Evolutionary conservation across 2,797 vertebrate species (phyloP), one percentile per base, ranked within the genome.

Genomic region (Pachyuromys duprasi): DNA sequence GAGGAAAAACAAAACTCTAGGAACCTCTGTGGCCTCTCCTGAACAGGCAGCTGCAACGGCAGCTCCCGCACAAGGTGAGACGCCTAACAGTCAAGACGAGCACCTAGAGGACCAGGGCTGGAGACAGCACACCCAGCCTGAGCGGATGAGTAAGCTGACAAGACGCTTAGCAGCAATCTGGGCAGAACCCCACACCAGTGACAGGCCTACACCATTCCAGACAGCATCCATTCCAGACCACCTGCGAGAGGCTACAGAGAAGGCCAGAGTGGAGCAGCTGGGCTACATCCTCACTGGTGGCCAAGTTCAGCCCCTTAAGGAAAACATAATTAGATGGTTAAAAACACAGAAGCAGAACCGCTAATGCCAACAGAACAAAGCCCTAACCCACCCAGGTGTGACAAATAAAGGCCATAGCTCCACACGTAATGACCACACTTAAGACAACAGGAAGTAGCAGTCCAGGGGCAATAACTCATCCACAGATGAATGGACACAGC

Each of bases 21-120:
- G 65, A 67, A 22, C 7, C 13, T 8, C 8, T 49, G 57, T 4
- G 53, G 57, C n/a, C 18, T 14, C 55, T 74, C 8, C 1, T 2
- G 42, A 28, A 6, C 15, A 63, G 15, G 0, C 3, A 24, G 49
- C 60, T 24, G 82, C 4, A 5, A 7, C 0, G 13, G 75, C 57
- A 67, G 62, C 36, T 0, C 31, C 24, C 0, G 0, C 2, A 0
- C 0, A 24, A 3, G 81, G 9, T 5, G 8, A 75, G 69, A 22
- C 1, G 8, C 45, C 7, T 2, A 11, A 24, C 33, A 87, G n/a
- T 39, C 2, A 11, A 20, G 26, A 42, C 1, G 8, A 60, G 13
- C 39, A 17, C 15, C 20, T 5, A 5, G 57, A 2, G 8, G 39
- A 14, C 17, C 12, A 7, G 0, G 3, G 33, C 49, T 24, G 3